Evolutionary conservation across 2,797 vertebrate species (phyloP), one percentile per base, ranked within the genome.

Genomic region (Coluber constrictor): DNA sequence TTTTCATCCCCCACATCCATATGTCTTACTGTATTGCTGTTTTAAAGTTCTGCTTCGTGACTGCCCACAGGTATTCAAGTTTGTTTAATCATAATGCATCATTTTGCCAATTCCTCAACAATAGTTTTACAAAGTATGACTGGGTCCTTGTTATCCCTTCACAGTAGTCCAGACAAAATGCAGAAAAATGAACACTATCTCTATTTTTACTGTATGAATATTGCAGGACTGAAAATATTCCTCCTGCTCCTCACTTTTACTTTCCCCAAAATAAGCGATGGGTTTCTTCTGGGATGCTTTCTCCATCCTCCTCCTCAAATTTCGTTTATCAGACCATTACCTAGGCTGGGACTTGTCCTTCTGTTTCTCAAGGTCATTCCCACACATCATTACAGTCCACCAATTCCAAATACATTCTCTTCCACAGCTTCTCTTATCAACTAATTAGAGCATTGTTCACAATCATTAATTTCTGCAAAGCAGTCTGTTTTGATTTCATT

Each of bases 1-100:
- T 87, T 70, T 51, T 70, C 89, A 57, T 66, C 83, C 60, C 89
- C 32, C 83, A 93, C 55, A 93, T 23, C 90, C 90, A 93, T 93
- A 79, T 91, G 90, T 56, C 47, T 93, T 88, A 89, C 23, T 79
- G 29, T 61, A 89, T 16, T 79, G 43, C 8, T 47, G 63, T 56
- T 92, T 55, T 60, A 92, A 86, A 92, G 47, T 63, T 59, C 83
- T 92, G 32, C 9, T 88, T 90, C 56, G 43, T 87, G 86, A 93
- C 61, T 90, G n/a, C 83, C 60, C 83, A 90, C 86, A 90, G 37
- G 29, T 93, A 93, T 74, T 87, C 55, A 90, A 60, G 20, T 27
- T 25, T 87, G 29, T 16, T 90, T 90, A 60, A 47, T 37, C 55
- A 61, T 10, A 90, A 66, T 54, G 20, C 63, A 79, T 91, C 16